A percentile compares a stretch with the other conserved stretches of the same genome.
phyloP scores from a whole-genome alignment of 2,888 invertebrate genomes.

The Dicycla oo region DNA sequence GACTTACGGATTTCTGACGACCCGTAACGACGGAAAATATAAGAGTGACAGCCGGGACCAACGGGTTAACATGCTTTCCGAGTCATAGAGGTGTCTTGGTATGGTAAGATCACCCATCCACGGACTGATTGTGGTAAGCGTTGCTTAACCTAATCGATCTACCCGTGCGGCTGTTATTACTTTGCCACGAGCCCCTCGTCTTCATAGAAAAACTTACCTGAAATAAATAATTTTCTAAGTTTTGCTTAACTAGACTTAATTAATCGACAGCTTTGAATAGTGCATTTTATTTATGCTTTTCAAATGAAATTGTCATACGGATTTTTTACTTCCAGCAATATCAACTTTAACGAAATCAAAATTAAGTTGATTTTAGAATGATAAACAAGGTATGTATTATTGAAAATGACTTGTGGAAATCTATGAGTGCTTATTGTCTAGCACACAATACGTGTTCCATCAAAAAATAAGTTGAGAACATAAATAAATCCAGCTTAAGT shows the following conservation, averaged over 20 bases:
- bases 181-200: too few relatives aligned
- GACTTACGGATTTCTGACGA: too few relatives aligned
- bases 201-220: too few relatives aligned
- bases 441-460: neutral
- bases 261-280: neutral
- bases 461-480: neutral
- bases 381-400: neutral
- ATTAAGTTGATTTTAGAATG: neutral
- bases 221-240: slow-evolving; percentile 24
- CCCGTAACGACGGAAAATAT: too few relatives aligned
- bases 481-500: neutral
- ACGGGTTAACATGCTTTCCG: too few relatives aligned
- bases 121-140: too few relatives aligned
- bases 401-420: neutral
- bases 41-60: too few relatives aligned
- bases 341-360: neutral
- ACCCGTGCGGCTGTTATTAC: too few relatives aligned
- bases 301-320: neutral
- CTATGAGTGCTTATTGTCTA: neutral
- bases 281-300: neutral
- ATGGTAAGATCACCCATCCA: too few relatives aligned
- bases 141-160: too few relatives aligned
- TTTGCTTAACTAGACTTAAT: slow-evolving; percentile 1
- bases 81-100: too few relatives aligned
- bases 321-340: neutral